These are phyloP conservation scores for Rhynchonycteris naso DNA, from an alignment of 2,797 vertebrate genomes.

Conservation along the genomic window DNA sequence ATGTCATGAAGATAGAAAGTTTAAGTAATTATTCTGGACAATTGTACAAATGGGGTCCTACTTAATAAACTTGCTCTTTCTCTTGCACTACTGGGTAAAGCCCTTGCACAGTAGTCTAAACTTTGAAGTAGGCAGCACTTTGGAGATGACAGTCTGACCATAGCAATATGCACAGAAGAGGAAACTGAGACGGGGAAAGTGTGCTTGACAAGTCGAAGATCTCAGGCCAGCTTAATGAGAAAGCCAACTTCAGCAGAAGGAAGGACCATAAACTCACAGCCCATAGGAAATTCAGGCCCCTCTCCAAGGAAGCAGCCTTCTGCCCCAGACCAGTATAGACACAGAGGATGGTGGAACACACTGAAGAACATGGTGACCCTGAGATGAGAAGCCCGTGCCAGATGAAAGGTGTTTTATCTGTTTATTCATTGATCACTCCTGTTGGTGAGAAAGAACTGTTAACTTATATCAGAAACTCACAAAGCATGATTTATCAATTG, in stretches of 20 bases:
- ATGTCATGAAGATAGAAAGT: not conserved
- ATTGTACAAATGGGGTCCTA: not conserved
- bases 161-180: not conserved
- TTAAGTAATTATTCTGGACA: slow-evolving; percentile 24
- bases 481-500: not conserved
- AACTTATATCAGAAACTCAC: not conserved
- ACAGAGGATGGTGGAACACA: not conserved
- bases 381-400: not conserved
- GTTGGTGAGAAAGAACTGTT: slow-evolving; percentile 21
- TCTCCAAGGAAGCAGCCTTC: not conserved
- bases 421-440: not conserved
- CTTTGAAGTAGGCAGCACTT: not conserved
- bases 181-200: not conserved
- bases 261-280: not conserved
- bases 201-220: not conserved
- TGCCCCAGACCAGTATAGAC: not conserved
- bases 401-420: not conserved
- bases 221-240: not conserved
- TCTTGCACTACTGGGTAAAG: not conserved
- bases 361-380: not conserved
- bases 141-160: not conserved
- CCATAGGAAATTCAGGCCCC: not conserved
- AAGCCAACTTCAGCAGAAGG: not conserved
- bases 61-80: not conserved
- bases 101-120: not conserved